phyloP scores from a whole-genome alignment of 1,140 invertebrate genomes.

The Camponotus vicinus region DNA sequence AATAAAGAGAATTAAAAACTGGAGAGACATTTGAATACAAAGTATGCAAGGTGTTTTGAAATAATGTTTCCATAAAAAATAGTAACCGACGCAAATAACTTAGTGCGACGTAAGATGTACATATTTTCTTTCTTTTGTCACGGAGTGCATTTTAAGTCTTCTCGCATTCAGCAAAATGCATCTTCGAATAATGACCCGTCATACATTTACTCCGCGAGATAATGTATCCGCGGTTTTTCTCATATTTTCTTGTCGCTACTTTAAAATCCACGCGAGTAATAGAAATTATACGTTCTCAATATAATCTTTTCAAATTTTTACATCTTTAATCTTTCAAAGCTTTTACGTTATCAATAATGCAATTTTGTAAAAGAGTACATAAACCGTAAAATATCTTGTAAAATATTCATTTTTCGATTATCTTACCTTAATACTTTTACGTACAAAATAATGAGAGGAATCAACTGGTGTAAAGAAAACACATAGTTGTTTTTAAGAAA shows the following conservation, averaged over 20 bases:
- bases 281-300: not conserved
- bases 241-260: not conserved
- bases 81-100: not conserved
- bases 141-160: not conserved
- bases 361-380: too few species aligned
- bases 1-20: too few species aligned
- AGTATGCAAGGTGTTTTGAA: not conserved
- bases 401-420: too few species aligned
- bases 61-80: not conserved
- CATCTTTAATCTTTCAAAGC: not conserved
- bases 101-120: not conserved
- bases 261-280: not conserved
- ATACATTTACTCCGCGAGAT: too few species aligned
- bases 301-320: not conserved
- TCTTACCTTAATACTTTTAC: too few species aligned
- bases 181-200: too few species aligned
- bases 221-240: not conserved
- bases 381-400: too few species aligned
- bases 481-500: too few species aligned
- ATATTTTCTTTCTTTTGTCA: not conserved
- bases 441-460: too few species aligned
- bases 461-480: too few species aligned
- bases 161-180: not conserved
- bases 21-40: too few species aligned
- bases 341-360: not conserved